Percentiles rank a stretch among this genome's conserved stretches.
Conservation (phyloP, 2,113 vertebrate genomes). For the Theristicus caerulescens region DNA sequence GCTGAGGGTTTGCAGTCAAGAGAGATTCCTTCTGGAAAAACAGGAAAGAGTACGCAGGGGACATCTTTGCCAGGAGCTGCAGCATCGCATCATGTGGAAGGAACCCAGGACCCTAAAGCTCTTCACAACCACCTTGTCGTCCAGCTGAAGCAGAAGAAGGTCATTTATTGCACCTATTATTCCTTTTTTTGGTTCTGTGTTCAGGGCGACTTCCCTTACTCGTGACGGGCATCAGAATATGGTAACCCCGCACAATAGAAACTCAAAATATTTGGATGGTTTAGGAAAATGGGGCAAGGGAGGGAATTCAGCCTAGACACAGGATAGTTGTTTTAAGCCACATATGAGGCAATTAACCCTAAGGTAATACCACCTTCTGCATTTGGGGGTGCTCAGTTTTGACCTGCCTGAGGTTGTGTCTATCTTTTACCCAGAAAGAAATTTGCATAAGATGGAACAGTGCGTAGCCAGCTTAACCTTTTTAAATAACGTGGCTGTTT, state of each 20-base stretch:
- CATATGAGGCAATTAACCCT: background rate
- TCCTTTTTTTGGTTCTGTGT: background rate
- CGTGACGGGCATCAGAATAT: background rate
- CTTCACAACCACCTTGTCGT: constrained; percentile 72
- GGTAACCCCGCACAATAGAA: background rate
- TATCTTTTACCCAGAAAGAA: background rate
- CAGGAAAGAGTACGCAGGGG: constrained; percentile 55
- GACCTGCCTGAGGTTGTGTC: background rate
- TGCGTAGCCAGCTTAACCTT: background rate
- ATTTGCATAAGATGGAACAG: background rate
- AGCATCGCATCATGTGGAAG: background rate
- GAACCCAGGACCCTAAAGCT: constrained; percentile 3
- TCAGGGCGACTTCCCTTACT: background rate
- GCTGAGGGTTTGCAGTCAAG: constrained; percentile 12
- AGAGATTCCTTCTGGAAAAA: background rate
- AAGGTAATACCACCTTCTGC: background rate
- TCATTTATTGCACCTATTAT: constrained; percentile 6
- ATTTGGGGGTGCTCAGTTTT: background rate
- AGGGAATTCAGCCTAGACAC: background rate
- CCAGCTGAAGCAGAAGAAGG: constrained; percentile 91
- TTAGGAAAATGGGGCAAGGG: background rate
- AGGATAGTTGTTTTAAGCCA: background rate
- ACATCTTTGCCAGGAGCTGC: constrained; percentile 68
- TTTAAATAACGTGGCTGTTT: background rate
- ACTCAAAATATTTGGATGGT: background rate